phyloP scores from a whole-genome alignment of 92 coral and sea anemone species.

The Porites divaricata region DNA sequence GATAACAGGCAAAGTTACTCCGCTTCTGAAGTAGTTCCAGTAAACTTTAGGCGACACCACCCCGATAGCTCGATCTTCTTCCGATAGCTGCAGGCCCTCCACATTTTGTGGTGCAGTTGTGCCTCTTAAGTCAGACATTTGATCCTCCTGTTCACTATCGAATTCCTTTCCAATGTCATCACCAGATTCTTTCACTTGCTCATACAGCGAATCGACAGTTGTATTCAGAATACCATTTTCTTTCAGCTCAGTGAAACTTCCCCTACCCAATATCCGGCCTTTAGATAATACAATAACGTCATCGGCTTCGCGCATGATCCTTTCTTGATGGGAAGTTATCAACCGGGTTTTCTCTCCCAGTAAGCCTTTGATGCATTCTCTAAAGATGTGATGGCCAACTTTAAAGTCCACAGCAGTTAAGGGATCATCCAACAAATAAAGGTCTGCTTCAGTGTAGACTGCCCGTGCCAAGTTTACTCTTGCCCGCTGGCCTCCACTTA shows the following conservation, averaged over 20 bases:
- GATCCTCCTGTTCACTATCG: background rate
- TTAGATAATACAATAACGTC: background rate
- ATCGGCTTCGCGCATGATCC: background rate
- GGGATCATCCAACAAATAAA: background rate
- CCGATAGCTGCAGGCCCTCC: background rate
- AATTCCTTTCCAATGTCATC: background rate
- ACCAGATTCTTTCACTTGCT: background rate
- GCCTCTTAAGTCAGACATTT: background rate
- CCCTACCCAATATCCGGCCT: background rate
- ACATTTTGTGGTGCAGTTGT: background rate
- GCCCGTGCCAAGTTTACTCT: background rate
- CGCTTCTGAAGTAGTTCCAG: slow-evolving; percentile 5
- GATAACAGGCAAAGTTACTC: background rate
- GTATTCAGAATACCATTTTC: background rate
- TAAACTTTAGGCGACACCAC: background rate
- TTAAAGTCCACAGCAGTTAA: slow-evolving; percentile 4
- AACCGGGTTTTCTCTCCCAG: background rate
- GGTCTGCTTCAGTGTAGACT: background rate
- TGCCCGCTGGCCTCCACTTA: background rate
- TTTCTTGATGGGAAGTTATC: background rate
- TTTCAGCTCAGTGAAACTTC: background rate
- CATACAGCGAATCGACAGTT: background rate
- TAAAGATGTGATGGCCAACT: background rate
- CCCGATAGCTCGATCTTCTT: background rate
- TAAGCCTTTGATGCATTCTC: background rate